Evolutionary conservation across 2,888 invertebrate genomes (phyloP), one percentile per base, ranked within the genome.

Genomic region (Lathronympha strigana): DNA sequence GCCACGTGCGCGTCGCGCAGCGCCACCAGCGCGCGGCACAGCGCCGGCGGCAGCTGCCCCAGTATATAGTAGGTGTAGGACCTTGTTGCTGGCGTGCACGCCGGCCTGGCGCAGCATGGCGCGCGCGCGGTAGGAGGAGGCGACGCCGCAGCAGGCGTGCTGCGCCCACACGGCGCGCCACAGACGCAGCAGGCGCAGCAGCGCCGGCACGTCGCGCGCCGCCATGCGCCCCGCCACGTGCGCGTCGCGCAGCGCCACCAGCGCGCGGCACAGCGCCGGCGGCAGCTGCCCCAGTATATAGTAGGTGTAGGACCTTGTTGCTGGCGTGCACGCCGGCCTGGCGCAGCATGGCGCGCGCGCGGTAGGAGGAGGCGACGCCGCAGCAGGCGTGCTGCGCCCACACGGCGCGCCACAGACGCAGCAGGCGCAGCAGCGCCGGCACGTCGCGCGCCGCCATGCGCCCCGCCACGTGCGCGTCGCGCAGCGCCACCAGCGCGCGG

Each of bases 381-480:
- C 68, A 67, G 67, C 70, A n/a, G 25, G 49, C 47, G 36, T 23
- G 54, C 17, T 11, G 15, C 53, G 58, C 28, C 45, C 36, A 61
- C 51, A 70, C 71, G 62, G 93, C 93, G 78, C 94, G 94, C 92
- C 1, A 93, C 90, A 49, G 95, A 82, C 51, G 90, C 76, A 61
- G 91, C 86, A 78, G 93, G 93, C 77, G 93, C 93, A 69, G 95
- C 93, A 86, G 94, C 95, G 70, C 95, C 8, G 94, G 94, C 74
- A 95, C 91, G 71, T 94, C 94, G 68, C 91, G 83, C 72, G 94
- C 82, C 73, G 88, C 91, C 72, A 95, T 88, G 72, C 94, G 87
- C 15, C 95, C 95, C 74, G 94, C 93, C 72, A 94, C 94, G 76
- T 93, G 93, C 71, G 92, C 92, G 86, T 95, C 95, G 69, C 94